These are phyloP conservation scores for Pterocles gutturalis DNA, from an alignment of 2,113 vertebrate species.

Conservation along the genomic window DNA sequence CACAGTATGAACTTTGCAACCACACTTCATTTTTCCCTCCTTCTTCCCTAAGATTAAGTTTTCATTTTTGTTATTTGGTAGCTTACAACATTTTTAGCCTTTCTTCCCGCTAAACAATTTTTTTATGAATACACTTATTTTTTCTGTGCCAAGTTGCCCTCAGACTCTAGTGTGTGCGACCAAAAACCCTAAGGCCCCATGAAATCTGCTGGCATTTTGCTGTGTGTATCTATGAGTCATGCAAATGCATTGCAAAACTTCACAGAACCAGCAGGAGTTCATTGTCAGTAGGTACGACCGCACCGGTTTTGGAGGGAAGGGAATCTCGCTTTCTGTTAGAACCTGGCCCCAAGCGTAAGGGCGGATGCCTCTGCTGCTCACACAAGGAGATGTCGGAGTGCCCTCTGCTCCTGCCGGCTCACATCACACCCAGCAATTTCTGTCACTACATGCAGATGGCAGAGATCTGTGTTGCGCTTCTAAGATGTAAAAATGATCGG, in stretches of 20 bases:
- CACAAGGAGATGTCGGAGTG: not conserved
- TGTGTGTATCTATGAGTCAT: not conserved
- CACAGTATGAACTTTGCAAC: not conserved
- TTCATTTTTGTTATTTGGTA: not conserved
- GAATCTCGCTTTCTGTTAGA: not conserved
- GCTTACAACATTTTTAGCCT: not conserved
- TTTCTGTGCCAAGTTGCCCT: not conserved
- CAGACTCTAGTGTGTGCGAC: too few relatives aligned
- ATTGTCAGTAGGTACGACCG: not conserved
- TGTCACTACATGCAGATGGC: not conserved
- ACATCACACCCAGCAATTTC: not conserved
- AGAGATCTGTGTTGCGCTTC: rapidly evolving
- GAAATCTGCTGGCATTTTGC: not conserved
- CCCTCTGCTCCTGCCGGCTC: not conserved
- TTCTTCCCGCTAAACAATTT: not conserved
- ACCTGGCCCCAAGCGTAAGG: not conserved
- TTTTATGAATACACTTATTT: not conserved
- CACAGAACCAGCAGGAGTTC: not conserved
- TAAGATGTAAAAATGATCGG: rapidly evolving
- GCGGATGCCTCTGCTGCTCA: not conserved
- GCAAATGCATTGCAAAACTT: not conserved
- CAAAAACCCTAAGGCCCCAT: not conserved
- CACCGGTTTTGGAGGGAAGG: not conserved
- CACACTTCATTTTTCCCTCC: not conserved
- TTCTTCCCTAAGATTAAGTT: not conserved